Evolutionary conservation across 2,888 invertebrate genomes (phyloP).

Genomic region (Oxyteleia sp.): DNA sequence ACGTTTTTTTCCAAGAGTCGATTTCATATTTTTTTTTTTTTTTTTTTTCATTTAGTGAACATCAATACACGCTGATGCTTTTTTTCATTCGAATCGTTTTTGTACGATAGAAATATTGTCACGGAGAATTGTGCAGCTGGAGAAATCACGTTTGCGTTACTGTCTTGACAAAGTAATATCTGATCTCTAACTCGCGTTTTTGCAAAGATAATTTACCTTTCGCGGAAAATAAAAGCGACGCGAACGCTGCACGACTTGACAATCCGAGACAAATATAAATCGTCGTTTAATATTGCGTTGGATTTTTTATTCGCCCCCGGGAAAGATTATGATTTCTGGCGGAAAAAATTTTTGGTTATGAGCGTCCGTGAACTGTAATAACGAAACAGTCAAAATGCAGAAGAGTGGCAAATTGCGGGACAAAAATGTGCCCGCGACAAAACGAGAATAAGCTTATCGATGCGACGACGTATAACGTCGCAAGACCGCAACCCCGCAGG

Average conservation of each 20-base stretch:
- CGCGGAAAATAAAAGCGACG: constrained; percentile 2
- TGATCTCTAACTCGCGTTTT: constrained; percentile 10
- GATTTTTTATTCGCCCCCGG: neutral
- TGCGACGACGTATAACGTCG: constrained; percentile 56
- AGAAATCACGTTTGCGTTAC: constrained; percentile 29
- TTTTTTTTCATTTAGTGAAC: no score
- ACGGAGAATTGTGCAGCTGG: neutral
- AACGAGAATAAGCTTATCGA: constrained; percentile 65
- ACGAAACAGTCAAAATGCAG: constrained; percentile 7
- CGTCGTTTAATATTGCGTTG: constrained; percentile 3
- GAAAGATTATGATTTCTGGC: constrained; percentile 7
- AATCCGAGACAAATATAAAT: constrained; percentile 12
- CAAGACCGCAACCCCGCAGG: constrained; percentile 70
- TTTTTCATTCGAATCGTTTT: constrained; percentile 28
- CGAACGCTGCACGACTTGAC: constrained; percentile 4
- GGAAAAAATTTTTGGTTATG: neutral
- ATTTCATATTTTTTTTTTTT: no score
- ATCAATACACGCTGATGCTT: no score
- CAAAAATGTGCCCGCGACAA: constrained; percentile 43
- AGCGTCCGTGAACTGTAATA: neutral
- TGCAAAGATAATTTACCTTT: constrained; percentile 4
- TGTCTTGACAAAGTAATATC: constrained; percentile 27
- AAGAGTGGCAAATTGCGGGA: constrained; percentile 24
- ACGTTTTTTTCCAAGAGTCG: no score
- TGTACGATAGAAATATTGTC: constrained; percentile 35